phyloP scores from a whole-genome alignment of 92 coral and sea anemone genomes.

The Hydrozoanthus gracilis region DNA sequence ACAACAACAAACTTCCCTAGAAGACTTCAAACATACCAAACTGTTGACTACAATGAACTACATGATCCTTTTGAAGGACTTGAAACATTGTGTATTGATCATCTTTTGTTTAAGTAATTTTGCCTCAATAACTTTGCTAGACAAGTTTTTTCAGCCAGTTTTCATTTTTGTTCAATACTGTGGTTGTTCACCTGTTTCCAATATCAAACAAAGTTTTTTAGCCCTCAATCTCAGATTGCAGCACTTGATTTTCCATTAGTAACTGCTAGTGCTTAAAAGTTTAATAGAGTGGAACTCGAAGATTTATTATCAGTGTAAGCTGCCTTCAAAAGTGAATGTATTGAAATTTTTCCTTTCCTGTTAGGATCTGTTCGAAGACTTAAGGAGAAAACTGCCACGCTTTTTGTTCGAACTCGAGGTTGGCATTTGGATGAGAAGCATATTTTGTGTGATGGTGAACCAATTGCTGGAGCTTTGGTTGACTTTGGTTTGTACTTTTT shows the following conservation, averaged over 20 bases:
- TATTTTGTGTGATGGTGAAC: slow-evolving; percentile 91
- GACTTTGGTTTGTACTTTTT: slow-evolving; percentile 98
- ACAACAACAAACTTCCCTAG: no score
- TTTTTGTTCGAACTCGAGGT: slow-evolving; percentile 92
- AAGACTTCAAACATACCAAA: no score
- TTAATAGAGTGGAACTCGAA: not conserved
- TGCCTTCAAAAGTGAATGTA: no score
- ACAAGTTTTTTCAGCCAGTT: no score
- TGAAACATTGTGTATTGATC: no score
- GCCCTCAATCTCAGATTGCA: not conserved
- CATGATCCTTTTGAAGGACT: no score
- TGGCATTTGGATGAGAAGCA: slow-evolving; percentile 98
- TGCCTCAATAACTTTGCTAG: no score
- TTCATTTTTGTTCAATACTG: not conserved
- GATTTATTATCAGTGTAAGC: not conserved
- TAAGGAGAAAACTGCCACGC: slow-evolving; percentile 88
- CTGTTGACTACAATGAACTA: no score
- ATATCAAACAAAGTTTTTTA: not conserved
- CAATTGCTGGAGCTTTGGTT: slow-evolving; percentile 94
- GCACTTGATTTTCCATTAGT: no score
- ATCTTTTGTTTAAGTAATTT: no score
- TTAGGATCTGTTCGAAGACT: slow-evolving; percentile 89
- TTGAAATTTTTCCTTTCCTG: no score
- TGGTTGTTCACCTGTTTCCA: not conserved
- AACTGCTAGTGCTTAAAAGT: not conserved